phyloP scores from a whole-genome alignment of 2,888 invertebrate genomes.

The Dysmachus trigonus region DNA sequence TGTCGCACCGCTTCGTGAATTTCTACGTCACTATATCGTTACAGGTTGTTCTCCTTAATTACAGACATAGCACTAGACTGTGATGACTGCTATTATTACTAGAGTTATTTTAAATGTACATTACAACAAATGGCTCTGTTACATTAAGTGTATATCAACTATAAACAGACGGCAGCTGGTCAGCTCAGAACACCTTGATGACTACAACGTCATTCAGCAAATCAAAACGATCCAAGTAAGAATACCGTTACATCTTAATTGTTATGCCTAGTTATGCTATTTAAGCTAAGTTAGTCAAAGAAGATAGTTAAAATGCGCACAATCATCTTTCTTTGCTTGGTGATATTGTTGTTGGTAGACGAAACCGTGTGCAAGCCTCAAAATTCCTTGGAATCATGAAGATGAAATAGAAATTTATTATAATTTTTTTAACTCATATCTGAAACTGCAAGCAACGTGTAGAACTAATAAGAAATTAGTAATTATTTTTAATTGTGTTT shows the following conservation, averaged over 20 bases:
- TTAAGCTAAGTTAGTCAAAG: background rate
- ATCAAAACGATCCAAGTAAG: background rate
- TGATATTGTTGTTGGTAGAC: background rate
- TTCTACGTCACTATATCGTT: background rate
- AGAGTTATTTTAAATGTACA: background rate
- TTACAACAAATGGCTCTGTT: background rate
- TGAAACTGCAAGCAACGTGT: background rate
- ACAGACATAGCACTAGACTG: background rate
- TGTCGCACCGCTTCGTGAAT: background rate
- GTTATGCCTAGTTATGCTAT: background rate
- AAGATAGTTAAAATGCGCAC: background rate
- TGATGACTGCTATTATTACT: background rate
- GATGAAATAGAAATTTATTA: background rate
- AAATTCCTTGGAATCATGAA: background rate
- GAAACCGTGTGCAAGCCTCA: background rate
- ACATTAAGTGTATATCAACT: background rate
- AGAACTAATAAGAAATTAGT: background rate
- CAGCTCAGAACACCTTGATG: background rate
- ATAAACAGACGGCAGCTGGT: conserved; percentile 21
- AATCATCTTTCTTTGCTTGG: background rate
- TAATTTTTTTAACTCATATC: background rate
- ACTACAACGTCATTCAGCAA: conserved; percentile 28
- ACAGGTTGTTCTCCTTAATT: background rate
- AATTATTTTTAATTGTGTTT: no score
- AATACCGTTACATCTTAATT: background rate